Conservation (phyloP, 2,888 invertebrate species). For the Antheraea yamamai region DNA sequence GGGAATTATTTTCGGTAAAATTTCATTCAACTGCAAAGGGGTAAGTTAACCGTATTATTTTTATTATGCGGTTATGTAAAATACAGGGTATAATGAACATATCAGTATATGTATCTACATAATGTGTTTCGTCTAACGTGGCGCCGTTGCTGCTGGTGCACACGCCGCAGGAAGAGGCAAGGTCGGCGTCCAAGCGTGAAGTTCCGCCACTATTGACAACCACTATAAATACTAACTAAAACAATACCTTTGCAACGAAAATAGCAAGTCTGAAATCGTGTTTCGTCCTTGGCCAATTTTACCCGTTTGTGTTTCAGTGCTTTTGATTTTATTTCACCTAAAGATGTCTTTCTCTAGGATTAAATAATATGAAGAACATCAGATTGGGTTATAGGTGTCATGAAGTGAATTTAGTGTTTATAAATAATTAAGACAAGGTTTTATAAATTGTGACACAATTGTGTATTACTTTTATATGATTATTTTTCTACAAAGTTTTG, state of each 20-base stretch:
- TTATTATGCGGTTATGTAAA: slow-evolving; percentile 2
- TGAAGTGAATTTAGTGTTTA: no score
- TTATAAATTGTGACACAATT: not conserved
- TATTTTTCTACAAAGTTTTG: no score
- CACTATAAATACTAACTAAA: slow-evolving; percentile 34
- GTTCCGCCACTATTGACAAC: slow-evolving; percentile 69
- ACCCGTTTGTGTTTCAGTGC: not conserved
- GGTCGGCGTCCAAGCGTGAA: slow-evolving; percentile 77
- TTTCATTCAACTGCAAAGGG: not conserved
- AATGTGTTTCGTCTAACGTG: slow-evolving; percentile 25
- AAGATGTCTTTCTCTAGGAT: not conserved
- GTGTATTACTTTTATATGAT: not conserved
- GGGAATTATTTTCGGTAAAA: not conserved
- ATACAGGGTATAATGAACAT: not conserved
- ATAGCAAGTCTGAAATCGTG: slow-evolving; percentile 10
- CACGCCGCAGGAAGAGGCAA: slow-evolving; percentile 72
- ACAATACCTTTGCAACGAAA: slow-evolving; percentile 24
- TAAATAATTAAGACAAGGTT: not conserved
- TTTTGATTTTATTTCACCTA: not conserved
- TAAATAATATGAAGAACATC: no score
- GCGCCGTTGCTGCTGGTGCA: slow-evolving; percentile 46
- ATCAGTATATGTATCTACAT: slow-evolving; percentile 32
- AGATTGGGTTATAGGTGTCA: not conserved
- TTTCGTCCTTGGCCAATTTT: slow-evolving; percentile 3
- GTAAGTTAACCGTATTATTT: not conserved